phyloP scores from a whole-genome alignment of 1,140 invertebrate species.

The Drosophila ironensis region DNA sequence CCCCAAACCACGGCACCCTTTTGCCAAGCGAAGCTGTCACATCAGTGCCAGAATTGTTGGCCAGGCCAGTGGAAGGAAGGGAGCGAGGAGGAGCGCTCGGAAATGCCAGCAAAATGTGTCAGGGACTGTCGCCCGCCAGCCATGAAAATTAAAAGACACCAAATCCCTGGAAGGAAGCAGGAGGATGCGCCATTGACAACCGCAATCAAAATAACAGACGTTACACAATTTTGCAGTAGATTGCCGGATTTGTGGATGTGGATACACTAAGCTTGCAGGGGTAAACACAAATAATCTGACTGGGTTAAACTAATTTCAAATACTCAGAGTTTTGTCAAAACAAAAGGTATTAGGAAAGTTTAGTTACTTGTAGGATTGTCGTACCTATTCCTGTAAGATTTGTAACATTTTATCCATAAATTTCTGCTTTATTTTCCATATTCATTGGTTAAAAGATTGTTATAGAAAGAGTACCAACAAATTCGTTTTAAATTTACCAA shows the following conservation, averaged over 20 bases:
- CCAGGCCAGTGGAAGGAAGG: not conserved
- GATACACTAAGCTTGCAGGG: not conserved
- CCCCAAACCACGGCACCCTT: not conserved
- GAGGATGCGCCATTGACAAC: constrained; percentile 54
- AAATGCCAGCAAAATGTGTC: constrained; percentile 40
- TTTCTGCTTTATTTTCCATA: too few relatives aligned
- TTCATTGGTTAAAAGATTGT: too few relatives aligned
- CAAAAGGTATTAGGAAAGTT: too few relatives aligned
- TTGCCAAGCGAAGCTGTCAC: not conserved
- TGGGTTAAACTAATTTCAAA: too few relatives aligned
- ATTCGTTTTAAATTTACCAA: too few relatives aligned
- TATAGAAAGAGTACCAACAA: too few relatives aligned
- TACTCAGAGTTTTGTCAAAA: too few relatives aligned
- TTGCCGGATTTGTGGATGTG: not conserved
- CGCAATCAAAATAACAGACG: constrained; percentile 65
- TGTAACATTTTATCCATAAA: too few relatives aligned
- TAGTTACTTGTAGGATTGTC: too few relatives aligned
- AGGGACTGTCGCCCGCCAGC: constrained; percentile 37
- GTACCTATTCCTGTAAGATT: too few relatives aligned
- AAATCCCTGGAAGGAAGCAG: constrained; percentile 40
- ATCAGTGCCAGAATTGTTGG: constrained; percentile 42
- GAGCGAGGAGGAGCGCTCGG: not conserved
- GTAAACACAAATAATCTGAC: not conserved
- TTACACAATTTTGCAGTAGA: not conserved
- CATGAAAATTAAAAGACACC: constrained; percentile 63